Conservation (phyloP, 2,797 vertebrate species). For the Melanotaenia parkinsoni region DNA sequence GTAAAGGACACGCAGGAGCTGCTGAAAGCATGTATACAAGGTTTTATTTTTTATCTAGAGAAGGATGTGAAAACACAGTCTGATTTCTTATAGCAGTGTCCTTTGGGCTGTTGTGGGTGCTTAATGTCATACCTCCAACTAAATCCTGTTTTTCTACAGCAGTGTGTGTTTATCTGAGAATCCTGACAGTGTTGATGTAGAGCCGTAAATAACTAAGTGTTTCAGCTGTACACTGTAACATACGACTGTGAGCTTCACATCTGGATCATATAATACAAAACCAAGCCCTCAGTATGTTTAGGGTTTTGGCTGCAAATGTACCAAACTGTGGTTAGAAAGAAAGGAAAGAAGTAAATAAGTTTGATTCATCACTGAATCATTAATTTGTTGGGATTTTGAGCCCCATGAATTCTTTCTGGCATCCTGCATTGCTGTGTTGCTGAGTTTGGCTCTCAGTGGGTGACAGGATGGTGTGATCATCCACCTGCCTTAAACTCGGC, state of each 20-base stretch:
- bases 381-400: conserved; percentile 41
- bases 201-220: conserved; percentile 75
- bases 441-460: conserved; percentile 16
- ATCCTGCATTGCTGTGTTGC: conserved; percentile 8
- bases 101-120: conserved; percentile 6
- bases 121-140: conserved; percentile 22
- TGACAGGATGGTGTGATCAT: conserved; percentile 21
- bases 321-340: conserved; percentile 12
- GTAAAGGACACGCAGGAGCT: conserved; percentile 29
- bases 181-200: conserved; percentile 60
- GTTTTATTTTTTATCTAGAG: conserved; percentile 30
- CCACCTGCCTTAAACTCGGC: conserved; percentile 39
- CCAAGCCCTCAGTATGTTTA: conserved; percentile 64
- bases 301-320: conserved; percentile 68
- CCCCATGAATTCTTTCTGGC: conserved; percentile 16
- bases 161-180: conserved; percentile 74
- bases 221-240: conserved; percentile 65
- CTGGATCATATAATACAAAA: conserved; percentile 76
- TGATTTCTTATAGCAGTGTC: conserved; percentile 19
- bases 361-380: conserved; percentile 37
- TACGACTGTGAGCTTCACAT: conserved; percentile 77
- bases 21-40: not conserved
- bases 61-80: conserved; percentile 38
- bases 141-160: conserved; percentile 68
- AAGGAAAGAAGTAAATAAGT: conserved; percentile 16